Evolutionary conservation across 2,113 vertebrate species (phyloP).

Genomic region (Gnathonemus echidnorhynchus): DNA sequence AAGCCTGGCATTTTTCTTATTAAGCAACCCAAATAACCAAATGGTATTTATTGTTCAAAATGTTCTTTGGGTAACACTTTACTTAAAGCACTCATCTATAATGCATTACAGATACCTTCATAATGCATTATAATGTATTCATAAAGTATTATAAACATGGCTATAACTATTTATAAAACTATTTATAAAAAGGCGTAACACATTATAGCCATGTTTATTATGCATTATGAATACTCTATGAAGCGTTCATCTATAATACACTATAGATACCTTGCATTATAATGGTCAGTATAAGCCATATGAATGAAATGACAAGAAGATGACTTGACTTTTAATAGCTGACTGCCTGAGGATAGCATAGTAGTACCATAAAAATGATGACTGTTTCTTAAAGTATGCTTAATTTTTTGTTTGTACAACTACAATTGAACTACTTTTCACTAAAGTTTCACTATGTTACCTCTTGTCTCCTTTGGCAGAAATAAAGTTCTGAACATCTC

Average conservation of each 20-base stretch:
- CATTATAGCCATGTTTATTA: neutral
- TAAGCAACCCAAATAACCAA: neutral
- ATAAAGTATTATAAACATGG: neutral
- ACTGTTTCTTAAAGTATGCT: neutral
- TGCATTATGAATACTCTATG: neutral
- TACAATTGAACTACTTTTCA: neutral
- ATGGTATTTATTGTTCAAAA: neutral
- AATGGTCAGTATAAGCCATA: neutral
- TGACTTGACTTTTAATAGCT: neutral
- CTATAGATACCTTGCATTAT: neutral
- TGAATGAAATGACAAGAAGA: neutral
- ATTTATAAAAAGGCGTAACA: neutral
- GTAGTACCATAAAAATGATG: neutral
- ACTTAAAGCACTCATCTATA: neutral
- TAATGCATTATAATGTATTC: neutral
- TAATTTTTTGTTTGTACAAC: neutral
- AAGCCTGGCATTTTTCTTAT: neutral
- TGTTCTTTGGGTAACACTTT: neutral
- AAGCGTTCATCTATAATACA: neutral
- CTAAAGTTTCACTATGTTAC: neutral
- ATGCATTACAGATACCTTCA: neutral
- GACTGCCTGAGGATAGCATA: neutral
- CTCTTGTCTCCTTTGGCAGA: conserved; percentile 37
- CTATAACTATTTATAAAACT: neutral
- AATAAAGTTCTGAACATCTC: conserved; percentile 70